Evolutionary conservation across 2,113 vertebrate species (phyloP).

Genomic region (Passerina amoena): DNA sequence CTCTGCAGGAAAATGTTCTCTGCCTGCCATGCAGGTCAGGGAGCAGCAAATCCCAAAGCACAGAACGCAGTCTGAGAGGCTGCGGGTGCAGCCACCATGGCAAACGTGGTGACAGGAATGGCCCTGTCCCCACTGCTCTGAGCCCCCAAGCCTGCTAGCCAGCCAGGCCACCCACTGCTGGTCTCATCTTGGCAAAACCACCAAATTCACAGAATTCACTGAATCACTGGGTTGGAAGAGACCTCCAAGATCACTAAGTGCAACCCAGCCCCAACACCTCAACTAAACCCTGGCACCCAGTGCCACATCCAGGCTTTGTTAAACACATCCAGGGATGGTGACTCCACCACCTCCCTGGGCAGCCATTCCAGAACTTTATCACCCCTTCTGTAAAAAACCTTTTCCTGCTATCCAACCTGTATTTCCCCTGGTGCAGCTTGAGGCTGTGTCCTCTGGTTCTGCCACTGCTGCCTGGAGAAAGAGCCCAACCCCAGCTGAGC

Average conservation of each 20-base stretch:
- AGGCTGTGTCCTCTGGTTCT: not conserved
- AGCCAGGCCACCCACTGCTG: not conserved
- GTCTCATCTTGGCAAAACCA: not conserved
- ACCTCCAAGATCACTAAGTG: rapidly evolving
- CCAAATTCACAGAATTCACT: not conserved
- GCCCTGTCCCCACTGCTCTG: not conserved
- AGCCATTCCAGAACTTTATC: not conserved
- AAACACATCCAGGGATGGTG: not conserved
- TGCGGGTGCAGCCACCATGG: rapidly evolving
- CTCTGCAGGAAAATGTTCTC: not conserved
- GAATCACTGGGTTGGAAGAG: rapidly evolving
- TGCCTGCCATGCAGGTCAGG: not conserved
- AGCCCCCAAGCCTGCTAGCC: not conserved
- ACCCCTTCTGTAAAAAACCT: rapidly evolving
- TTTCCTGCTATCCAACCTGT: not conserved
- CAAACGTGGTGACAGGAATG: not conserved
- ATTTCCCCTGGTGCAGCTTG: not conserved
- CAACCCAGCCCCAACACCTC: not conserved
- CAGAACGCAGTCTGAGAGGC: not conserved
- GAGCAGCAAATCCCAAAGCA: not conserved
- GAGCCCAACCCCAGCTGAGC: not conserved
- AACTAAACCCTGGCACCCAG: not conserved
- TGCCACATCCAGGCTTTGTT: not conserved
- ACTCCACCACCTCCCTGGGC: not conserved
- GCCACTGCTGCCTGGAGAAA: not conserved